Conservation (phyloP, 2,113 vertebrate species). For the Macquaria australasica region DNA sequence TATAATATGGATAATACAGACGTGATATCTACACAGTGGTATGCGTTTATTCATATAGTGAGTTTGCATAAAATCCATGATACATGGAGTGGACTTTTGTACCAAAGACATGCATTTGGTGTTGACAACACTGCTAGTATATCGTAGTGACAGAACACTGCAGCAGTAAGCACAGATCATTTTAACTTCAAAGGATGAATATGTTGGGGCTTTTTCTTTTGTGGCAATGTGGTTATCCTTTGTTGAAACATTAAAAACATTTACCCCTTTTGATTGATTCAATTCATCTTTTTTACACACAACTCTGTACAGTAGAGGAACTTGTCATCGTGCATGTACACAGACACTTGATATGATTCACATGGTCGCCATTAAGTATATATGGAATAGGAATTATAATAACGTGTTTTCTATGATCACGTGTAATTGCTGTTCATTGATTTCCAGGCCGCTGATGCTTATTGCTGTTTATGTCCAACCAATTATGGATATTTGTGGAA, state of each 20-base stretch:
- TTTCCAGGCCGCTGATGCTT: not conserved
- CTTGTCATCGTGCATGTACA: not conserved
- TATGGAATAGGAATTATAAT: not conserved
- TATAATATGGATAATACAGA: not conserved
- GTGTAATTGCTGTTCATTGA: not conserved
- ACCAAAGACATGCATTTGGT: not conserved
- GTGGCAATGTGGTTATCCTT: constrained; percentile 1
- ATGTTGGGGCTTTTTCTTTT: not conserved
- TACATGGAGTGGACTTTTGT: not conserved
- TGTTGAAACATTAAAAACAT: not conserved
- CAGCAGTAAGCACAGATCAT: not conserved
- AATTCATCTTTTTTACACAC: not conserved
- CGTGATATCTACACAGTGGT: not conserved
- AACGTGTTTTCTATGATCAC: no score
- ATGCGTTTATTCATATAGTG: not conserved
- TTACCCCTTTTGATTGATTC: not conserved
- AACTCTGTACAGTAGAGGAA: not conserved
- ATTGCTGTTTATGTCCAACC: not conserved
- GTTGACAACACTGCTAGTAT: not conserved
- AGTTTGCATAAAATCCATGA: not conserved
- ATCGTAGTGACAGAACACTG: not conserved
- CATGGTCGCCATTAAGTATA: not conserved
- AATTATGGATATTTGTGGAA: not conserved
- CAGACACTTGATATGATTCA: not conserved
- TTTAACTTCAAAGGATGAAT: not conserved